Conservation (phyloP, 2,797 vertebrate species). For the Aldrovandia affinis region DNA sequence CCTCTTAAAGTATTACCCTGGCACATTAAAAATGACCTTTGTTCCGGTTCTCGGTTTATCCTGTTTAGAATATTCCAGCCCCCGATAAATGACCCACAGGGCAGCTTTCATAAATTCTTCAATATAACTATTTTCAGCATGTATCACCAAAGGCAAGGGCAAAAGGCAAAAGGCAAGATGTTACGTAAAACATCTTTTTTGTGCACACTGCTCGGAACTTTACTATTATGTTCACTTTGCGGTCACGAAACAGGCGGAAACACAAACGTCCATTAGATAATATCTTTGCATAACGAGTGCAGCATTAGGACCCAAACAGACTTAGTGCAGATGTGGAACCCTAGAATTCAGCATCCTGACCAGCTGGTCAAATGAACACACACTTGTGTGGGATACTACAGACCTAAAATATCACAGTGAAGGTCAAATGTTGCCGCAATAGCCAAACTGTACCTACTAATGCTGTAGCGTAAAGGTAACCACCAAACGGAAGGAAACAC, state of each 20-base stretch:
- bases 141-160: background rate
- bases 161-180: background rate
- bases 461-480: too few relatives aligned
- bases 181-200: background rate
- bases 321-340: background rate
- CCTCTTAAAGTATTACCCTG: background rate
- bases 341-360: background rate
- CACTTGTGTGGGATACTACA: background rate
- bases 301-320: background rate
- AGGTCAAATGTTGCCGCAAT: too few relatives aligned
- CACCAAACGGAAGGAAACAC: too few relatives aligned
- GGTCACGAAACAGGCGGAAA: background rate
- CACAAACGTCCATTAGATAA: background rate
- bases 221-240: background rate
- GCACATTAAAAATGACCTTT: background rate
- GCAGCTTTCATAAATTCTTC: too few relatives aligned
- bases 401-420: background rate
- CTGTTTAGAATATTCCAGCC: background rate
- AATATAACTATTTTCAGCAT: background rate
- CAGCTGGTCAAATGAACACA: background rate
- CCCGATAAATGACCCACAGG: background rate
- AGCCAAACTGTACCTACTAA: too few relatives aligned
- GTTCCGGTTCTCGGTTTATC: background rate
- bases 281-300: background rate
- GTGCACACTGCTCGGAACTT: background rate